Evolutionary conservation across 2,888 invertebrate species (phyloP).

Genomic region (Micoletzkya japonica): DNA sequence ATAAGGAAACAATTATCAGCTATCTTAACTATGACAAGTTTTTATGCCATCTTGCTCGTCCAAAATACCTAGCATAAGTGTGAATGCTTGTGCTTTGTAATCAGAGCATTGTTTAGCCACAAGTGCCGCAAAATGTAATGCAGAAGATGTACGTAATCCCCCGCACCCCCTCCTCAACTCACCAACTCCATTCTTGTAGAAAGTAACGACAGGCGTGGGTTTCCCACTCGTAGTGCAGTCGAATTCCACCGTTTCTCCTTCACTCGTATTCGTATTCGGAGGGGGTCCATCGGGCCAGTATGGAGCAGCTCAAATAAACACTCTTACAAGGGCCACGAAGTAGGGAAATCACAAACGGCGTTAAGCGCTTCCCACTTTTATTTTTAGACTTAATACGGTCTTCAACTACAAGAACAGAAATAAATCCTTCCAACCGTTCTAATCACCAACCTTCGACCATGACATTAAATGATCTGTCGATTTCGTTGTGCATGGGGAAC

Average conservation of each 20-base stretch:
- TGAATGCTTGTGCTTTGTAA: too few species aligned
- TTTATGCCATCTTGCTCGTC: too few species aligned
- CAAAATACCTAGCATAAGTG: too few species aligned
- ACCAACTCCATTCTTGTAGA: conserved; percentile 67
- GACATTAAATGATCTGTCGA: conserved; percentile 65
- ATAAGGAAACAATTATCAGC: background rate
- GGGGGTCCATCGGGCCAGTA: conserved; percentile 83
- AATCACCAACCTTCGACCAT: conserved; percentile 65
- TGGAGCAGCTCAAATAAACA: conserved; percentile 70
- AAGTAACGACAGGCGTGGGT: conserved; percentile 82
- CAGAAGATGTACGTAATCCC: too few species aligned
- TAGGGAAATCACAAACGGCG: background rate
- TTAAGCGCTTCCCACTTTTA: too few species aligned
- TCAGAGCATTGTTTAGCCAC: too few species aligned
- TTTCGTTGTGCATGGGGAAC: conserved; percentile 61
- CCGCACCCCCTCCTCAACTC: too few species aligned
- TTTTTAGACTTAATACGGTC: too few species aligned
- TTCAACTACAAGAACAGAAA: too few species aligned
- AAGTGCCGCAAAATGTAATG: too few species aligned
- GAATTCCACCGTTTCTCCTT: conserved; percentile 86
- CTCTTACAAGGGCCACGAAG: background rate
- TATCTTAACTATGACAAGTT: too few species aligned
- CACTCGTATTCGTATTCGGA: conserved; percentile 83
- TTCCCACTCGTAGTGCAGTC: conserved; percentile 85
- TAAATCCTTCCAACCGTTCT: background rate